A percentile compares a stretch with the other conserved stretches of the same genome.
These are phyloP conservation scores for Acrossocheilus wenchowensis DNA, from an alignment of 2,797 vertebrate species.

Conservation along the genomic window DNA sequence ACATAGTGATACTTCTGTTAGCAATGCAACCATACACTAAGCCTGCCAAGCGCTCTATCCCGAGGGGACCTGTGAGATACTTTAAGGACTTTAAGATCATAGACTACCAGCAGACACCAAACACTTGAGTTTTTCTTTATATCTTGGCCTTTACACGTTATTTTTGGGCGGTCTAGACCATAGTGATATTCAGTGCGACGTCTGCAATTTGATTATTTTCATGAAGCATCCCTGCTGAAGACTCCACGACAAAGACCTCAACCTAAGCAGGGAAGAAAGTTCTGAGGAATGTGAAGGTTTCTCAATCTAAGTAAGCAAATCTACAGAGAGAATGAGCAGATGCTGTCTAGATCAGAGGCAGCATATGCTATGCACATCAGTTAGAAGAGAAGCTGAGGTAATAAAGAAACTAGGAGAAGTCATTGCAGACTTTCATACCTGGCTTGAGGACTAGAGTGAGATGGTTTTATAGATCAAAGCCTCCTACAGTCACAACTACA, in stretches of 20 bases:
- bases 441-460: conserved; percentile 39
- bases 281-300: conserved; percentile 51
- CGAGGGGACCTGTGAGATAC: neutral
- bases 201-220: conserved; percentile 29
- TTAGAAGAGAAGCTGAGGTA: conserved; percentile 47
- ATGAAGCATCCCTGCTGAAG: conserved; percentile 34
- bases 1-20: conserved; percentile 34
- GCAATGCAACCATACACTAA: conserved; percentile 27
- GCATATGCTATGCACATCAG: conserved; percentile 57
- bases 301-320: conserved; percentile 49
- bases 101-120: conserved; percentile 21
- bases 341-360: conserved; percentile 58
- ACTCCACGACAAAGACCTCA: conserved; percentile 48
- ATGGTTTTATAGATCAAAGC: conserved; percentile 53
- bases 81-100: conserved; percentile 26
- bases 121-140: conserved; percentile 19
- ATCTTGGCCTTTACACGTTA: conserved; percentile 18
- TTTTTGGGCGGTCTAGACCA: conserved; percentile 33
- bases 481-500: conserved; percentile 35
- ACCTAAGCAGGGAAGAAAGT: conserved; percentile 46
- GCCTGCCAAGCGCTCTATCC: conserved; percentile 21
- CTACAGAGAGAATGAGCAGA: conserved; percentile 56
- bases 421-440: conserved; percentile 47
- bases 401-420: conserved; percentile 53
- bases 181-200: conserved; percentile 12